phyloP scores from a whole-genome alignment of 2,888 invertebrate genomes.

The Vesta saturnalis region DNA sequence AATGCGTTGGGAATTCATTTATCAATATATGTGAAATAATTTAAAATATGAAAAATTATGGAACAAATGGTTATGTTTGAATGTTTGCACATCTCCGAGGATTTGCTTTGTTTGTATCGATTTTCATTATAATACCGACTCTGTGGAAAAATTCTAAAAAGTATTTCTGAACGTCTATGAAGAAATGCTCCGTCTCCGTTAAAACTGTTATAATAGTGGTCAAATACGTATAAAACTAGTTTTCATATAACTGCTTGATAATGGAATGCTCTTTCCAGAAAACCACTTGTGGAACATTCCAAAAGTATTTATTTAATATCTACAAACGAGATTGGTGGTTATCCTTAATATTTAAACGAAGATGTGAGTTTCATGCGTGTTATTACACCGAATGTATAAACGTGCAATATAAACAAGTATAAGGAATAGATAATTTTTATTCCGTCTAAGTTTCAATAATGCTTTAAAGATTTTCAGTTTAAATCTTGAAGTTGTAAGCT shows the following conservation, averaged over 20 bases:
- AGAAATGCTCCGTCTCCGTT: no score
- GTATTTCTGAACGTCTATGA: no score
- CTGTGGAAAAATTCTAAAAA: no score
- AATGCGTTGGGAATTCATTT: no score
- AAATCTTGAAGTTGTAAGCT: not conserved
- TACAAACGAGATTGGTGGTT: not conserved
- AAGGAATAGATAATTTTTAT: not conserved
- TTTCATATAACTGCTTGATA: constrained; percentile 3
- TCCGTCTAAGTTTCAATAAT: not conserved
- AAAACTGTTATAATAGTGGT: no score
- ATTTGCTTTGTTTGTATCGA: no score
- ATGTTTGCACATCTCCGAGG: no score
- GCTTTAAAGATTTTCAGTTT: not conserved
- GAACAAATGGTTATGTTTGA: no score
- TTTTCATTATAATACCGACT: no score
- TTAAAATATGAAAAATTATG: no score
- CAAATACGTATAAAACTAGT: not conserved
- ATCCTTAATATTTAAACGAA: not conserved
- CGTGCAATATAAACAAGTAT: not conserved
- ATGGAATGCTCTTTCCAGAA: not conserved
- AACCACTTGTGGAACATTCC: constrained; percentile 7
- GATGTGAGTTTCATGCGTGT: not conserved
- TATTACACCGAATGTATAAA: not conserved
- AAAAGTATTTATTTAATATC: constrained; percentile 7
- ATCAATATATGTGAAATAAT: no score